Base-by-base conservation (phyloP, 37 sponge, comb jelly and placozoan genomes). In the Amphimedon queenslandica region DNA sequence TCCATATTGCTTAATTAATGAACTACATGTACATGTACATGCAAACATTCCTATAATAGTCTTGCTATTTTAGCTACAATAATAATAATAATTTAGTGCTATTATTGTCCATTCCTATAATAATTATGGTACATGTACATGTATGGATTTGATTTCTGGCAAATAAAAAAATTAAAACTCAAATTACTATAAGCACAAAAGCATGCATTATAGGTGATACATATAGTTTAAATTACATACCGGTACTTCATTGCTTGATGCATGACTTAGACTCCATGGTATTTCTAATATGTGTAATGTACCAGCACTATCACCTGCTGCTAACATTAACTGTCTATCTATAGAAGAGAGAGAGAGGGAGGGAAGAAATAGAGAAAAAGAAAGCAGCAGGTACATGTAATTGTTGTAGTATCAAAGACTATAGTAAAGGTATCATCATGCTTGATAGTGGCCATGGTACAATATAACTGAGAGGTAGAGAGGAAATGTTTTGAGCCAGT, bases 281-380 rank as follows among this genome's bases (percentile, higher is more conserved):
- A 95, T 83, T 51, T 98, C 88, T 16, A 95, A 70, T 53, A 98
- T 81, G 80, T 95, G 95, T 35, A 98, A 71, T 1, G 99, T 98
- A 0, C 99, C 99, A 58, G 55, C 70, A 57, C 81, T 70, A 42
- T 98, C 99, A 23, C 99, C 99, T 30, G 92, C 91, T 37, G 93
- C 99, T 64, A 98, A 58, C 79, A 98, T 78, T 63, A 66, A 57
- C 81, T 96, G 93, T 63, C 84, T 74, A 75, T 40, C 94, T 93
- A 66, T 24, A 53, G 25, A 3, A 23, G 63, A 27, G 6, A 28
- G 29, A 37, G 41, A 70, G n/a, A 66, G 23, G 61, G 67, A 24
- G 42, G 58, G 4, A 20, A n/a, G n/a, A n/a, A n/a, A n/a, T n/a
- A n/a, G n/a, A n/a, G n/a, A n/a, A n/a, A n/a, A n/a, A n/a, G n/a